Evolutionary conservation across 2,113 vertebrate species (phyloP), one percentile per base, ranked within the genome.

Genomic region (Conger conger): DNA sequence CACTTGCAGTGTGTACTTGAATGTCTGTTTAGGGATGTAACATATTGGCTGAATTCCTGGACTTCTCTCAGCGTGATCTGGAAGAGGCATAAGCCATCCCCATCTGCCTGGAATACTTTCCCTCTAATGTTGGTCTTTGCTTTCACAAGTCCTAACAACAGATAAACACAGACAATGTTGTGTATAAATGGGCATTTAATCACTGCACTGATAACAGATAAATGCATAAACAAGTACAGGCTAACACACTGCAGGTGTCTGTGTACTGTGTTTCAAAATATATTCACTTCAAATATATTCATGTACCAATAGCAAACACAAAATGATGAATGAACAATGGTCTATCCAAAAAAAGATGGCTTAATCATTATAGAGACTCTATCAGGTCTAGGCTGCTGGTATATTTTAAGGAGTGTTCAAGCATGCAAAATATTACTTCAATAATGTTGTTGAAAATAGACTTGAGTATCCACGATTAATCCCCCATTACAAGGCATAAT

Each of bases 11-110:
- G 89, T 90, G 87, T 92, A 90, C 37, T 50, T 83, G 68, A 91
- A 92, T 92, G 92, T 89, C 89, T 91, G 87, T 77, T 40, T 80
- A 33, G 63, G 87, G 85, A 88, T 87, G 86, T 88, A 83, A 87
- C 83, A 85, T 86, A 87, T 92, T 94, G 94, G 94, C 94, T 90
- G 88, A 83, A 81, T 84, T 94, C 92, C 94, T 91, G 90, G 90
- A 91, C 92, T 91, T 88, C 90, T 92, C 92, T 93, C 93, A 92
- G 92, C 91, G 91, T 94, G 94, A 88, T 91, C 91, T 91, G 90
- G 91, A 91, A 89, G 89, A 94, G 93, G 93, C 94, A 94, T 95
- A 94, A 94, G 93, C 93, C 93, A 93, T 90, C 93, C 95, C 93
- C 94, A 95, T 95, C 93, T 95, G 93, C 93, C 91, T 92, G 80